Evolutionary conservation across 2,888 invertebrate genomes (phyloP).

Genomic region (Drosophila mimica): DNA sequence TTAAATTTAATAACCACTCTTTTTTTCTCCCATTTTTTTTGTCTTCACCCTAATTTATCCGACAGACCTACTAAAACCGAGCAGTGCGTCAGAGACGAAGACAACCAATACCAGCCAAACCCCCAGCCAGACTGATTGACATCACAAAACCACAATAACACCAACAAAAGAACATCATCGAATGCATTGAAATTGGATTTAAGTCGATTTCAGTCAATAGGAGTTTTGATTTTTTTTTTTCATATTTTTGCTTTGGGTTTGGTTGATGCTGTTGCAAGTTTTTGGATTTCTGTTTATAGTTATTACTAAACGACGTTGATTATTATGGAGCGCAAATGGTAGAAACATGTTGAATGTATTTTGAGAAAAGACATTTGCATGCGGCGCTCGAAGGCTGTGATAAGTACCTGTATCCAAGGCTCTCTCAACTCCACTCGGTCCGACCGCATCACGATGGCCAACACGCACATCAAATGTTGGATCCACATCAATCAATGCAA

Average conservation of each 20-base stretch:
- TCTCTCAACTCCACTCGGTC: conserved; percentile 31
- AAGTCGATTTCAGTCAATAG: conserved; percentile 48
- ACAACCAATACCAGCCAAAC: conserved; percentile 51
- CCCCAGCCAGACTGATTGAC: conserved; percentile 77
- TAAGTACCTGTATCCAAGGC: conserved; percentile 83
- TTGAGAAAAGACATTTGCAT: conserved; percentile 80
- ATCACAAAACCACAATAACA: conserved; percentile 36
- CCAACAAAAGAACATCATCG: conserved; percentile 27
- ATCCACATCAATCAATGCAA: conserved; percentile 59
- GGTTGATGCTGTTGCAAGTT: conserved; percentile 56
- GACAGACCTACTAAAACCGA: conserved; percentile 70
- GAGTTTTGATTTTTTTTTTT: conserved; percentile 28
- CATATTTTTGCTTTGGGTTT: conserved; percentile 40
- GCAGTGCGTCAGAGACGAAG: conserved; percentile 55
- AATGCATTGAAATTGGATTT: conserved; percentile 38
- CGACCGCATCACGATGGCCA: conserved; percentile 38
- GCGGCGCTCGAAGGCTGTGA: conserved; percentile 84
- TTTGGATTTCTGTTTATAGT: conserved; percentile 70
- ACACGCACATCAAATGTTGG: conserved; percentile 46
- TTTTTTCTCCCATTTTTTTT: conserved; percentile 4
- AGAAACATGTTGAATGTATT: conserved; percentile 77
- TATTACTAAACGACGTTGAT: conserved; percentile 77
- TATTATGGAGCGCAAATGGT: conserved; percentile 80
- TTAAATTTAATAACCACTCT: conserved; percentile 31
- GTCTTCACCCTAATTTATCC: conserved; percentile 19